Base-by-base conservation (phyloP, 1,140 invertebrate genomes). In the Steinernema khuongi region DNA sequence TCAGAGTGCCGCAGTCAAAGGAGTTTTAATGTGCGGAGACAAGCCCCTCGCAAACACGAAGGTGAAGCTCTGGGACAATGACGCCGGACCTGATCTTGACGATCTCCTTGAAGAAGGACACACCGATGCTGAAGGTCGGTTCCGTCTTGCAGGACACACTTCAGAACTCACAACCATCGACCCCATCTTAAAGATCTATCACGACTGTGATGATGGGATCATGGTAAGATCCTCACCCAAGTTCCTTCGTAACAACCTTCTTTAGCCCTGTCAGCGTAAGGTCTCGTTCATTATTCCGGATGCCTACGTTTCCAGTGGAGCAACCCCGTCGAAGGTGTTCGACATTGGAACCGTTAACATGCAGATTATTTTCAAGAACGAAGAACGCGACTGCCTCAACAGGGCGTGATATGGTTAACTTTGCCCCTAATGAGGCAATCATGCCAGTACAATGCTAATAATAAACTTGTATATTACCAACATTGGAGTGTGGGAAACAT, bases 151-250 rank as follows among this genome's bases (percentile, higher is more conserved):
- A 28, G 76, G 76, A 43, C 74, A 76, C 44, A 77, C 76, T 22
- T 68, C 60, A 11, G 76, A 77, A 67, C 60, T 77, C 22, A 72
- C 69, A 41, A 77, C 76, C 28, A 77, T 77, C 30, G 76, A 77
- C 29, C 76, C 76, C 31, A 77, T 75, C 31, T 32, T 75, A 0
- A 72, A 73, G 28, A 76, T 74, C 50, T 77, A 77, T 26, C 74
- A 76, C 50, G 74, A 77, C 36, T 77, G 73, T 60, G 76, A 77
- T 32, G 73, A 77, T 41, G 76, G 67, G 28, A 77, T 77, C 43
- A 77, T 22, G 68, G 73, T 71, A 67, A 70, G 72, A 67, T 19
- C 44, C 26, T 28, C 71, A 71, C 22, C 36, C 69, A 29, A 60
- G 14, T 19, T 30, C 19, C 1, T 18, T 60, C n/a, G n/a, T 74